Evolutionary conservation across 2,797 vertebrate species (phyloP).

Genomic region (Poeciliopsis paucimaculata): DNA sequence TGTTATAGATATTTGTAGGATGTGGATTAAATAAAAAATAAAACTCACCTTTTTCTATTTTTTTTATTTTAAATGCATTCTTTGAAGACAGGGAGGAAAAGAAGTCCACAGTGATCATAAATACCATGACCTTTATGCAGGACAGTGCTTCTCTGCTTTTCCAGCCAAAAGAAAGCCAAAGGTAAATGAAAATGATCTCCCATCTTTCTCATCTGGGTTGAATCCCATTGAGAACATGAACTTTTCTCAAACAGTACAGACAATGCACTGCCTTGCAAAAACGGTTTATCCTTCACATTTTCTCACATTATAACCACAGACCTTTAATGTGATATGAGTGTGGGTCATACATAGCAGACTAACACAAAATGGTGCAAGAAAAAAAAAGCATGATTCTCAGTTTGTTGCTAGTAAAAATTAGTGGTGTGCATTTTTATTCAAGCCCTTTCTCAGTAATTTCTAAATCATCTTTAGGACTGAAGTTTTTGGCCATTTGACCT

Average conservation of each 20-base stretch:
- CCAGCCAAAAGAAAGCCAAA: not conserved
- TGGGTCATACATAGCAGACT: not conserved
- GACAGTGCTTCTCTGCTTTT: not conserved
- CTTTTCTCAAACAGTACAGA: not conserved
- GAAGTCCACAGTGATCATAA: not conserved
- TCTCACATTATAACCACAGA: slow-evolving; percentile 2
- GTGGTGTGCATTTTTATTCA: not conserved
- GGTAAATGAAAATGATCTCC: not conserved
- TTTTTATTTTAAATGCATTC: not conserved
- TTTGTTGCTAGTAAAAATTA: not conserved
- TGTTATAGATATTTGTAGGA: not conserved
- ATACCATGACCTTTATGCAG: slow-evolving; percentile 8
- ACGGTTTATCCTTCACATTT: not conserved
- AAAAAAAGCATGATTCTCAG: not conserved
- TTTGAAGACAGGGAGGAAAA: slow-evolving; percentile 1
- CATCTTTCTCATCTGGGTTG: not conserved
- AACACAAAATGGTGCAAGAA: not conserved
- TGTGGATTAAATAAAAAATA: not conserved
- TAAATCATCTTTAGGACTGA: not conserved
- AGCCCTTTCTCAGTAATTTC: not conserved
- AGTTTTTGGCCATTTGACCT: not conserved
- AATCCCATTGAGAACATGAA: slow-evolving; percentile 1
- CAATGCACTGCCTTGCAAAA: not conserved
- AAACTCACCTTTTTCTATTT: not conserved
- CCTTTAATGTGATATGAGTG: not conserved